These are phyloP conservation scores for Eulemur rubriventer DNA, from an alignment of 2,797 vertebrate species.

Conservation along the genomic window DNA sequence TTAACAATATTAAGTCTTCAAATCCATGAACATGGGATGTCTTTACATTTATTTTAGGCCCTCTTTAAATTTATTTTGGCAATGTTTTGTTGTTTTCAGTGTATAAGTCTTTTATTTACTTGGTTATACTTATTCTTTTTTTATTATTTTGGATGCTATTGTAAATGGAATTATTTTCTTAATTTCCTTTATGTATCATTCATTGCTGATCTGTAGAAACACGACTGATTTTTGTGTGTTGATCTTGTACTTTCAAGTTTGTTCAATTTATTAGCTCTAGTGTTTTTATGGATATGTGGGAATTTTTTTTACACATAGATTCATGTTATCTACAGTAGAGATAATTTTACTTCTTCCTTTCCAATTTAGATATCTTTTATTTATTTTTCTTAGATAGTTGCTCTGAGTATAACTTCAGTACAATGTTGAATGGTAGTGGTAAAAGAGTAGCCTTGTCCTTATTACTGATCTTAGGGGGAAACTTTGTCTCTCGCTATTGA, in stretches of 20 bases:
- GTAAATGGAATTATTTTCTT: background rate
- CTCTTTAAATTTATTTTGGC: conserved; percentile 5
- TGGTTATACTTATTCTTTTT: background rate
- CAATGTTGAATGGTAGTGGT: background rate
- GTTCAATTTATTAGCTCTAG: background rate
- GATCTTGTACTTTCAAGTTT: background rate
- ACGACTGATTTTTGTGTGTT: background rate
- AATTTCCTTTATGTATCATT: background rate
- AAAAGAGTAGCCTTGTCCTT: background rate
- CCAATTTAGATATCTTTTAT: background rate
- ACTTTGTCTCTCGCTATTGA: background rate
- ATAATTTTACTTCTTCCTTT: background rate
- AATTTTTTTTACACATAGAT: background rate
- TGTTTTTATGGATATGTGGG: background rate
- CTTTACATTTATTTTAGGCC: background rate
- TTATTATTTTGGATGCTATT: conserved; percentile 4
- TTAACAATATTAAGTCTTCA: background rate
- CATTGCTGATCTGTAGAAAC: background rate
- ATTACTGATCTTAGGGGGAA: background rate
- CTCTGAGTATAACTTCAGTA: background rate
- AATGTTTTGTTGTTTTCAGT: conserved; percentile 6
- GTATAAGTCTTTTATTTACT: background rate
- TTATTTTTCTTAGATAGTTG: conserved; percentile 1
- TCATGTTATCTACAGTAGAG: background rate
- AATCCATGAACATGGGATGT: background rate